Conservation (phyloP, 2,888 invertebrate genomes). For the Plebejus anna region DNA sequence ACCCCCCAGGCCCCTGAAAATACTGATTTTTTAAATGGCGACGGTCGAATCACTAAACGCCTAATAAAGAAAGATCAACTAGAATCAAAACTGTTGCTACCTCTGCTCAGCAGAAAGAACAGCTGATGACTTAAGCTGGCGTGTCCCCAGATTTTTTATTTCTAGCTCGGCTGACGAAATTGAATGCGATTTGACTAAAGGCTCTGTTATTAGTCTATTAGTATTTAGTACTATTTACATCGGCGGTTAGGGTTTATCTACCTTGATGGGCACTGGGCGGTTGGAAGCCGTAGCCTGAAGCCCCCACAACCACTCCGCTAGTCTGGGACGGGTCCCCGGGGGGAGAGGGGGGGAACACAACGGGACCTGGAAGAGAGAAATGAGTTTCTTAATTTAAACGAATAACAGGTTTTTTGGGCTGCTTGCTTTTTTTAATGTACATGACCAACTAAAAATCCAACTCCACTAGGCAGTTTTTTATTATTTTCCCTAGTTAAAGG, state of each 20-base stretch:
- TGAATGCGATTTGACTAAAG: not conserved
- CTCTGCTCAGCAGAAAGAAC: not conserved
- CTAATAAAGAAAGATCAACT: not conserved
- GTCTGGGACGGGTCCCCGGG: conserved; percentile 84
- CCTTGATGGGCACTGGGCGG: conserved; percentile 85
- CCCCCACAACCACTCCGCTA: conserved; percentile 90
- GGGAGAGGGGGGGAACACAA: conserved; percentile 87
- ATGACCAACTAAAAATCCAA: too few relatives aligned
- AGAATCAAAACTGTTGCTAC: not conserved
- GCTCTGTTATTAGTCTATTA: conserved; percentile 31
- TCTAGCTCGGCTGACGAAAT: not conserved
- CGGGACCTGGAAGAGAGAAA: conserved; percentile 82
- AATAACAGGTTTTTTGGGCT: too few relatives aligned
- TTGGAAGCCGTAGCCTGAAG: conserved; percentile 92
- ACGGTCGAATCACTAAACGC: not conserved
- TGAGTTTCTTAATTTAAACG: not conserved
- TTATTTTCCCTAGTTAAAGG: too few relatives aligned
- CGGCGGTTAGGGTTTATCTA: conserved; percentile 68
- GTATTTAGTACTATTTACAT: conserved; percentile 59
- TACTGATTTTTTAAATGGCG: not conserved
- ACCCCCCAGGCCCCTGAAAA: not conserved
- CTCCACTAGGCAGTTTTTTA: too few relatives aligned
- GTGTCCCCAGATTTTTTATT: not conserved
- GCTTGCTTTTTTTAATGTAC: too few relatives aligned
- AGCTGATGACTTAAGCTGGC: not conserved